A percentile compares a stretch with the other conserved stretches of the same genome.
Conservation (phyloP, 2,113 vertebrate species). For the Neodon shergylaensis region DNA sequence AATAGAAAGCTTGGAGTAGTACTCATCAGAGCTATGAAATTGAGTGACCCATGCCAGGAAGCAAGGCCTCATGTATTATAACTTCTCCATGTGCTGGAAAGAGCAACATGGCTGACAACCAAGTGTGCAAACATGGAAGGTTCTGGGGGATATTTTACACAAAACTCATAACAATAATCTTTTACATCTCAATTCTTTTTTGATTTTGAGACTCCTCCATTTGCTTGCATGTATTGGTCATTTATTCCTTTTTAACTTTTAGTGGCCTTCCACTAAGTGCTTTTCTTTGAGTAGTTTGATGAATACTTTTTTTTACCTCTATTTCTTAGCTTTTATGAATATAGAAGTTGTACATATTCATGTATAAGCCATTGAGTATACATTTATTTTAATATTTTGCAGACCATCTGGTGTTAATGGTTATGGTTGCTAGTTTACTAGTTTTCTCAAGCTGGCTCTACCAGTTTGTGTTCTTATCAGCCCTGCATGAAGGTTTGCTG, state of each 20-base stretch:
- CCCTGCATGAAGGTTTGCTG: neutral
- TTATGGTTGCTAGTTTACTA: neutral
- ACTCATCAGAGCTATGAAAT: neutral
- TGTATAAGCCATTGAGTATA: neutral
- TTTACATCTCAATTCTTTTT: neutral
- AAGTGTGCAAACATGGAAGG: too few relatives aligned
- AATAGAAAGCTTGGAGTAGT: too few relatives aligned
- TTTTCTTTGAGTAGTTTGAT: neutral
- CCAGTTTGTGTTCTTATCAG: neutral
- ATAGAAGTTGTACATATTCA: neutral
- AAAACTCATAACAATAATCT: neutral
- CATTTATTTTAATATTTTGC: neutral
- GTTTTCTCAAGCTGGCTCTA: neutral
- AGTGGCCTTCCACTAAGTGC: neutral
- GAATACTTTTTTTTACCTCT: neutral
- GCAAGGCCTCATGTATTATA: neutral
- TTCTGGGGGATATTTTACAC: neutral
- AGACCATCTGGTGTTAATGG: neutral
- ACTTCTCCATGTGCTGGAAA: neutral
- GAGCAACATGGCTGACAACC: neutral
- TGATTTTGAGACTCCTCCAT: neutral
- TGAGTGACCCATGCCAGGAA: neutral
- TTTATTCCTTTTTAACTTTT: neutral
- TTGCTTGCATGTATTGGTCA: neutral
- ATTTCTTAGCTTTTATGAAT: slow-evolving; percentile 5